Conservation (phyloP, 2,113 vertebrate species). For the Chaetodon trifascialis region DNA sequence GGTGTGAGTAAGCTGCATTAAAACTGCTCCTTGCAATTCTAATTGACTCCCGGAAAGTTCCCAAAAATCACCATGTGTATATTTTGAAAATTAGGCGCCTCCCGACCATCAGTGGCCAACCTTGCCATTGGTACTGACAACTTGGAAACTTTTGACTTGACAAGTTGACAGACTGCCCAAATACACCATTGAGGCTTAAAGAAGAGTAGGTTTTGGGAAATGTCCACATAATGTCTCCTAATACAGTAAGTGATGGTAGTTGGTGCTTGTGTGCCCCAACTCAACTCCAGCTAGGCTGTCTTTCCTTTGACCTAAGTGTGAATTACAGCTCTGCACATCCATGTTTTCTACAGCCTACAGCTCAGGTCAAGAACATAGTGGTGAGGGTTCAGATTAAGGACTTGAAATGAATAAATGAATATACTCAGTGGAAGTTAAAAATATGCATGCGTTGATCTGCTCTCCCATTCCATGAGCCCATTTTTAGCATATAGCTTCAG, state of each 20-base stretch:
- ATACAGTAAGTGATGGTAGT: conserved; percentile 16
- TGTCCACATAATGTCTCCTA: not conserved
- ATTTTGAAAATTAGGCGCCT: not conserved
- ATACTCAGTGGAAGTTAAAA: conserved; percentile 17
- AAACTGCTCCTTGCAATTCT: too few species aligned
- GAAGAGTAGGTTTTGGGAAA: not conserved
- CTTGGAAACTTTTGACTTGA: not conserved
- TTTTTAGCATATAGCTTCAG: conserved; percentile 50
- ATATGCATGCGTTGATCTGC: conserved; percentile 34
- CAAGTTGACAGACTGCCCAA: conserved; percentile 26
- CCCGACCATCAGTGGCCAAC: not conserved
- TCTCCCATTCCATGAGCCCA: conserved; percentile 31
- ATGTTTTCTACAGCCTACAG: not conserved
- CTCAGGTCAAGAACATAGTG: conserved; percentile 1
- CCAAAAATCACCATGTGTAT: too few species aligned
- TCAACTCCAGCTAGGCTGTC: not conserved
- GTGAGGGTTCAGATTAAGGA: conserved; percentile 20
- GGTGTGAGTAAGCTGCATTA: too few species aligned
- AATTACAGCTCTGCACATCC: not conserved
- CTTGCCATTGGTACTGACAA: not conserved
- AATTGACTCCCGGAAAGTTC: too few species aligned
- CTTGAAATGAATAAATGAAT: conserved; percentile 6
- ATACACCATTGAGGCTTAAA: not conserved
- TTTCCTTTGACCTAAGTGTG: conserved; percentile 28
- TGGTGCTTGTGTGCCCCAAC: conserved; percentile 8